Evolutionary conservation across 2,113 vertebrate species (phyloP), one percentile per base, ranked within the genome.

Genomic region (Apodemus speciosus): DNA sequence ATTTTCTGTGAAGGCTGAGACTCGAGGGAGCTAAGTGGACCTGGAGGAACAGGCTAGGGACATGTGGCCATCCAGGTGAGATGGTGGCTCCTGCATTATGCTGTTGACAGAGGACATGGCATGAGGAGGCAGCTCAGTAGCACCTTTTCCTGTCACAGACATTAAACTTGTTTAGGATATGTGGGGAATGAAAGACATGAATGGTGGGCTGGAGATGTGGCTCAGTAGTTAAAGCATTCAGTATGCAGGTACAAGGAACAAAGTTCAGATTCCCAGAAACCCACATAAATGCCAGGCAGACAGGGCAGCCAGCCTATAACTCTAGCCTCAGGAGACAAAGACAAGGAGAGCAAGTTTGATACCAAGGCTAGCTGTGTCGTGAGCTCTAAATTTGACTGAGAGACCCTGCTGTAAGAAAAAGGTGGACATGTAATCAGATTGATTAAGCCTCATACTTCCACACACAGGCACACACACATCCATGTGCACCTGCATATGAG

Each of bases 371-470:
- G 38, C 38, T 30, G 0, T 46, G 43, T 64, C 46, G 15, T 40
- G 30, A 46, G 58, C 27, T 46, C 58, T 32, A 32, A 60, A 8
- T 84, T 84, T 64, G 46, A 71, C 79, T 40, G 53, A 81, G 25
- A 79, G 43, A 32, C 6, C 38, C 25, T 64, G 38, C 38, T 10
- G 9, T 27, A 21, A 43, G 58, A 64, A 84, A 27, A 83, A 40
- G 25, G 23, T 27, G 0, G 14, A 62, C 27, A 40, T 53, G 27
- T 1, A 9, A 43, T 15, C 0, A 9, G 46, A 43, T 6, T 32
- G 38, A 32, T 64, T 64, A 20, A 84, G 32, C 9, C 80, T 64
- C 58, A 64, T 9, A 27, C 38, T 15, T 62, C 27, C 40, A 46
- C 25, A 32, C 21, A 32, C 9, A 43, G 38, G 38, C 25, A 32